Evolutionary conservation across 1,140 invertebrate species (phyloP).

Genomic region (Drosophila bocki): DNA sequence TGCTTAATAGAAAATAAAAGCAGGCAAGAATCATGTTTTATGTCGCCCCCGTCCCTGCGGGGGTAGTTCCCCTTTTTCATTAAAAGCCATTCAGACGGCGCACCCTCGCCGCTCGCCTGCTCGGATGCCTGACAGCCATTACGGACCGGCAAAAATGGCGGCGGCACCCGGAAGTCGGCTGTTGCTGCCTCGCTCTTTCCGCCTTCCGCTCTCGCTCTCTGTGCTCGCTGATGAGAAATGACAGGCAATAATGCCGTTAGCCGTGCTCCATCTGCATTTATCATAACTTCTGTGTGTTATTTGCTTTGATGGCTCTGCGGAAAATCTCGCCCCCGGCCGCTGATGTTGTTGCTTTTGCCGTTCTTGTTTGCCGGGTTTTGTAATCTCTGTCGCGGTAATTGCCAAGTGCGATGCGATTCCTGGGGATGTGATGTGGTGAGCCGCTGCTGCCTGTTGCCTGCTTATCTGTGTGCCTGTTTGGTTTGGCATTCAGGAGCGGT

Average conservation of each 20-base stretch:
- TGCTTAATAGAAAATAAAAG: slow-evolving; percentile 79
- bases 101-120: slow-evolving; percentile 18
- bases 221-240: slow-evolving; percentile 73
- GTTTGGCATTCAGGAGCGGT: slow-evolving; percentile 48
- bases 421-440: background rate
- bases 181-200: slow-evolving; percentile 40
- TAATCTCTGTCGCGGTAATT: slow-evolving; percentile 55
- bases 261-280: slow-evolving; percentile 82
- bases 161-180: slow-evolving; percentile 77
- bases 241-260: slow-evolving; percentile 78
- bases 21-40: slow-evolving; percentile 74
- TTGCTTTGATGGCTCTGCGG: slow-evolving; percentile 65
- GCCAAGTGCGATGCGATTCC: slow-evolving; percentile 46
- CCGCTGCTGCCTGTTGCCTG: slow-evolving; percentile 38
- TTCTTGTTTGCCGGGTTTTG: slow-evolving; percentile 27
- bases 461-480: slow-evolving; percentile 49
- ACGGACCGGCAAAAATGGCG: slow-evolving; percentile 48
- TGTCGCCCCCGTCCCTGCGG: background rate
- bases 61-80: slow-evolving; percentile 44
- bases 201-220: background rate
- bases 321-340: slow-evolving; percentile 30
- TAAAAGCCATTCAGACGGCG: slow-evolving; percentile 73
- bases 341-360: slow-evolving; percentile 22
- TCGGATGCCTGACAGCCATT: slow-evolving; percentile 55
- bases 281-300: slow-evolving; percentile 80